These are phyloP conservation scores for Entomobrya multifasciata DNA, from an alignment of 2,888 invertebrate species.

Conservation along the genomic window DNA sequence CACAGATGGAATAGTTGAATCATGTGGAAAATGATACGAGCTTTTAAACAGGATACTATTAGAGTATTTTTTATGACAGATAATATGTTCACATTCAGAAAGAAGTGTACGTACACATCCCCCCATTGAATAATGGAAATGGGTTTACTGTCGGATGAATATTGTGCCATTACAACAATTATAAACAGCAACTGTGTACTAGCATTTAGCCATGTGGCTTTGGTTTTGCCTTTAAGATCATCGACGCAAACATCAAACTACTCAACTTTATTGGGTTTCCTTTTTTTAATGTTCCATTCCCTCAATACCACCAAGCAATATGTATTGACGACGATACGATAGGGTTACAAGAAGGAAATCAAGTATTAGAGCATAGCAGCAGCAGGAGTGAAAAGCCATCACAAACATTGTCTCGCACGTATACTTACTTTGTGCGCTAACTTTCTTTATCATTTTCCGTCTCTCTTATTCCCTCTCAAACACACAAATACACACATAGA, in stretches of 20 bases:
- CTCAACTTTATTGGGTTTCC: slow-evolving; percentile 22
- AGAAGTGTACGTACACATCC: too few species aligned
- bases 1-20: too few species aligned
- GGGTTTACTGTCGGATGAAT: neutral
- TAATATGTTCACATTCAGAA: too few species aligned
- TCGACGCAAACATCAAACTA: slow-evolving; percentile 40
- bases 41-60: too few species aligned
- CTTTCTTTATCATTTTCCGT: slow-evolving; percentile 19
- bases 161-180: neutral
- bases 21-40: too few species aligned
- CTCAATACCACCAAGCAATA: too few species aligned
- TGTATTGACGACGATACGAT: neutral
- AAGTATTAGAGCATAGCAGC: neutral
- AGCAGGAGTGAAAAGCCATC: neutral
- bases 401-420: slow-evolving; percentile 25
- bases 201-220: neutral
- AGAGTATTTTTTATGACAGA: too few species aligned
- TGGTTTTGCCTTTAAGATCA: neutral
- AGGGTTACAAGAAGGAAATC: slow-evolving; percentile 34
- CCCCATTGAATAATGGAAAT: too few species aligned
- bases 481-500: too few species aligned
- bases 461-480: slow-evolving; percentile 18
- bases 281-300: too few species aligned
- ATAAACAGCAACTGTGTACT: too few species aligned
- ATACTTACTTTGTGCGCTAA: neutral